Base-by-base conservation (phyloP, 2,113 vertebrate genomes). In the Pipa parva region DNA sequence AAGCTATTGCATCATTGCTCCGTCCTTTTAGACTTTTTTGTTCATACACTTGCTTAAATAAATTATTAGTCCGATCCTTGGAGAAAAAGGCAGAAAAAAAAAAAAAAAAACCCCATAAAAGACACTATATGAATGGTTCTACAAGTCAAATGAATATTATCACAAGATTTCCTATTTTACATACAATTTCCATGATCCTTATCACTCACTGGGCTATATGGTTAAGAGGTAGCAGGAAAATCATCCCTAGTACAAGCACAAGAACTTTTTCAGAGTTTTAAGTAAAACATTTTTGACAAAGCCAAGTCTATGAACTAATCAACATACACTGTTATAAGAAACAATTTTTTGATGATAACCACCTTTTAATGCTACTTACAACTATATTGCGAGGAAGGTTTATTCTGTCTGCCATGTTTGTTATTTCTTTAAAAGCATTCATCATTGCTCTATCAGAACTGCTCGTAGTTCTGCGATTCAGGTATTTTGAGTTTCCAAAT, bases 1-100 rank as follows among this genome's bases (percentile, higher is more conserved):
- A 99, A 60, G 97, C 95, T 59, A 99, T 99, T 51, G 96, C 97
- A 63, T 99, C 97, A 26, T 99, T 99, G 80, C 92, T 92, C 83
- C 97, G 89, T 15, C 97, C 97, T 80, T 99, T 99, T 73, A 99
- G 87, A 80, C 96, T 97, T 84, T 98, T 99, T 77, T 99, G 97
- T 75, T 99, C 97, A 75, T 99, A 99, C 48, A 99, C 97, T 89
- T 99, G 97, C 79, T 99, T 99, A 87, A 99, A 99, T 84, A 99
- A 87, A 88, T 98, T 99, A 90, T 99, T 99, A 77, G 97, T 99
- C 87, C 97, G 91, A 90, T 99, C 97, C 97, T 99, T 87, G 76
- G 78, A 84, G 68, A 28, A 24, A 87, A 77, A 79, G 75, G 76
- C 75, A 84, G 25, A 31, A 79, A 76, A 75, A 7, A 9, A n/a